phyloP scores from a whole-genome alignment of 2,888 invertebrate species.

The Melanostoma mellinum region DNA sequence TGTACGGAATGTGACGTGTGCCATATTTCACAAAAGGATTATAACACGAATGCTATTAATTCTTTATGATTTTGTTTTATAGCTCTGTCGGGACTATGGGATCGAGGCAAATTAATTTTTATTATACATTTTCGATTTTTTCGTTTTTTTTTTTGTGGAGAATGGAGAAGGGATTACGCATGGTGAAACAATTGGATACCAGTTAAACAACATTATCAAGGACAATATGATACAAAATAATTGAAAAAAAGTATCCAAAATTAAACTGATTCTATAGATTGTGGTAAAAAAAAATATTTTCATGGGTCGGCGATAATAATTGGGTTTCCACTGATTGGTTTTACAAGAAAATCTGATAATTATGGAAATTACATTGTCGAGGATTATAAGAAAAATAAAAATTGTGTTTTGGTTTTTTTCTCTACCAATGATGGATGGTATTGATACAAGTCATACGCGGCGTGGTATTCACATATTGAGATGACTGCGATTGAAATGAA shows the following conservation, averaged over 20 bases:
- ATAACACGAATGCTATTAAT: conserved; percentile 47
- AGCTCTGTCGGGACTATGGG: conserved; percentile 5
- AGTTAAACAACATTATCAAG: too few species aligned
- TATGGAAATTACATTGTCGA: neutral
- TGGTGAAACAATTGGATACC: neutral
- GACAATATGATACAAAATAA: too few species aligned
- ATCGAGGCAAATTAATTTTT: conserved; percentile 47
- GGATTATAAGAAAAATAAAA: too few species aligned
- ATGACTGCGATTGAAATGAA: too few species aligned
- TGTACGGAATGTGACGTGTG: conserved; percentile 17
- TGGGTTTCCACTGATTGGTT: conserved; percentile 26
- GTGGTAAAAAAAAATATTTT: conserved; percentile 16
- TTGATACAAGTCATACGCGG: too few species aligned
- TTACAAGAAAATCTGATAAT: conserved; percentile 1
- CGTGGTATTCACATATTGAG: too few species aligned
- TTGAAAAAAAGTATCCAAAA: too few species aligned
- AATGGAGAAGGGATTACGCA: conserved; percentile 17
- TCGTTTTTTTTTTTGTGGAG: conserved; percentile 6
- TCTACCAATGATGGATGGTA: too few species aligned
- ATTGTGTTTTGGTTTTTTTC: too few species aligned
- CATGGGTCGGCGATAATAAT: conserved; percentile 33
- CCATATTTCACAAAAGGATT: conserved; percentile 62
- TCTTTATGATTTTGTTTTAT: conserved; percentile 53
- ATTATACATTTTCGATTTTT: conserved; percentile 22
- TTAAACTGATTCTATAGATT: neutral